phyloP scores from a whole-genome alignment of 2,888 invertebrate genomes.

The Elegia similella region DNA sequence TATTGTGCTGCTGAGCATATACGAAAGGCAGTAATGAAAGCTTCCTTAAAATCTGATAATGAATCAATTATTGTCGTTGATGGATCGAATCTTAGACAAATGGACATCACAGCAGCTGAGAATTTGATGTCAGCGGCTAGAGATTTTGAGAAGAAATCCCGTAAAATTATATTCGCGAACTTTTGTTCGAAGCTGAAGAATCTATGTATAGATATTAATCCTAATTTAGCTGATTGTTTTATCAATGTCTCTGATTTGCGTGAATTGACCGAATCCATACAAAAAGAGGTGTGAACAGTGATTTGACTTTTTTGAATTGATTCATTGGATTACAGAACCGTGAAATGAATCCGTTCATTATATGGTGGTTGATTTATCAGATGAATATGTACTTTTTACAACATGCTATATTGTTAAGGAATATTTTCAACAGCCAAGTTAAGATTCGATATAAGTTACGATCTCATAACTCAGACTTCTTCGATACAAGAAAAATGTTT shows the following conservation, averaged over 20 bases:
- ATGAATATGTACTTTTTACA: no score
- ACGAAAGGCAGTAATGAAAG: conserved; percentile 43
- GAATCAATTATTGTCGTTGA: conserved; percentile 54
- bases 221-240: conserved; percentile 46
- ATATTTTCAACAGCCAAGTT: no score
- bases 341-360: no score
- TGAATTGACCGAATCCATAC: not conserved
- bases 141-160: conserved; percentile 53
- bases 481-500: no score
- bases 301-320: no score
- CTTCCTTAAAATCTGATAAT: conserved; percentile 31
- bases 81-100: conserved; percentile 50
- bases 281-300: not conserved
- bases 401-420: no score
- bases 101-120: conserved; percentile 66
- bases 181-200: conserved; percentile 49
- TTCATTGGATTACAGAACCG: no score
- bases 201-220: conserved; percentile 52
- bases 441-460: no score
- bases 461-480: not conserved
- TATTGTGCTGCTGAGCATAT: conserved; percentile 70
- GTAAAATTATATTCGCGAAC: conserved; percentile 53
- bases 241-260: conserved; percentile 22
- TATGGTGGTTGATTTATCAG: no score
- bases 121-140: conserved; percentile 59